A percentile compares a stretch with the other conserved stretches of the same genome.
Conservation (phyloP, 2,888 invertebrate genomes). For the Harpagoxenus sublaevis region DNA sequence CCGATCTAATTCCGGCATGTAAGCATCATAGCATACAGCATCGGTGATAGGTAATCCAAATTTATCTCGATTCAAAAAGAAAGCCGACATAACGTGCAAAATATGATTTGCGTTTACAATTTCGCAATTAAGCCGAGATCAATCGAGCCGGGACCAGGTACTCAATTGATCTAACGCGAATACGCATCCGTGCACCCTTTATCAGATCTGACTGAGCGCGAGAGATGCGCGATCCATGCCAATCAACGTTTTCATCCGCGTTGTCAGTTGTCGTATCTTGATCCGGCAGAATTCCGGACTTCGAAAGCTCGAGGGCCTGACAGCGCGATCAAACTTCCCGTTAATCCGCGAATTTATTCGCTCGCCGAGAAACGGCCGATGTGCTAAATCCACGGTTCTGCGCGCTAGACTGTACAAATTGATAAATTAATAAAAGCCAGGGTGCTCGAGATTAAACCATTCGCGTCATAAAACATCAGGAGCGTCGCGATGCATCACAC, state of each 20-base stretch:
- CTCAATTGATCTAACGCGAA: constrained; percentile 70
- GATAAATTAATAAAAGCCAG: constrained; percentile 33
- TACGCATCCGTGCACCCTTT: constrained; percentile 30
- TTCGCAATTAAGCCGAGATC: constrained; percentile 71
- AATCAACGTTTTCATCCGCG: constrained; percentile 70
- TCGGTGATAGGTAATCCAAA: not conserved
- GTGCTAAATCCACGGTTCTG: constrained; percentile 10
- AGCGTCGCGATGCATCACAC: not conserved
- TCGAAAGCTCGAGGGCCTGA: constrained; percentile 22
- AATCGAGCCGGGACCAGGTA: constrained; percentile 54
- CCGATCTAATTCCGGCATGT: not conserved
- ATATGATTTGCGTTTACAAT: not conserved
- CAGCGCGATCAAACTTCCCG: constrained; percentile 33
- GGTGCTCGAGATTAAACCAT: constrained; percentile 11
- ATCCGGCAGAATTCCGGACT: constrained; percentile 46
- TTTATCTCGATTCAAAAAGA: not conserved
- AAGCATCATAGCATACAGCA: not conserved
- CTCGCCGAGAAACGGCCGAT: constrained; percentile 22
- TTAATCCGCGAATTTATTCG: constrained; percentile 47
- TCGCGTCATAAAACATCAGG: not conserved
- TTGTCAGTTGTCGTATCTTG: constrained; percentile 69
- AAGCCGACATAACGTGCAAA: not conserved
- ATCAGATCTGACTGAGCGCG: constrained; percentile 55
- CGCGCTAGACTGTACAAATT: not conserved
- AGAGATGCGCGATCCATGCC: constrained; percentile 54